Base-by-base conservation (phyloP, 2,888 invertebrate species). In the Drosophila multiciliata region DNA sequence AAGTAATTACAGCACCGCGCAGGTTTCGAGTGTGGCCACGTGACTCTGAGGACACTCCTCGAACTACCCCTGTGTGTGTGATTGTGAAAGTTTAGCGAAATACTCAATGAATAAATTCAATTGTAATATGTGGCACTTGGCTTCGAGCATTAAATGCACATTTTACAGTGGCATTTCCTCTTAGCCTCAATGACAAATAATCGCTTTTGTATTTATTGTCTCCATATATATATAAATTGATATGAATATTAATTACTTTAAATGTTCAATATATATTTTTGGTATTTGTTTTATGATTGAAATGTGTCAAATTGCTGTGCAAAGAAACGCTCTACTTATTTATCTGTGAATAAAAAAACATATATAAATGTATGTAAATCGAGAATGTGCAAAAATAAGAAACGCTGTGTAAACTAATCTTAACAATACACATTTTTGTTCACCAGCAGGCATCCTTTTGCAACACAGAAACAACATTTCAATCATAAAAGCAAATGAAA, bases 401-500 rank as follows among this genome's bases (percentile, higher is more conserved):
- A 66, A 49, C 40, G 65, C 69, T 69, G 70, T 80, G 72, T 66
- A 55, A 74, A 74, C 73, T 85, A 83, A 85, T 78, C 62, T 59
- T 85, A 85, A 80, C 71, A 75, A 76, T 75, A 80, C 75, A 79
- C 75, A 73, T 74, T 78, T 86, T 78, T 89, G 88, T 87, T 84
- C 89, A 87, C 82, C 89, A 91, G 89, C 89, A 84, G 92, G 90
- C 92, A 90, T 89, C 93, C 92, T 93, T 92, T 92, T 87, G 87
- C 92, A 92, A 91, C 93, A 93, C 93, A 93, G 93, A 93, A 93
- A 93, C 93, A 93, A 92, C 93, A 93, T 93, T 93, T 93, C 93
- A 93, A 93, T 93, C 93, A 93, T 93, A 93, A 92, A 91, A 81
- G 62, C 75, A 78, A 79, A 72, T 72, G 66, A 78, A 66, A 73